phyloP scores from a whole-genome alignment of 2,797 vertebrate species.

The Clamator glandarius region DNA sequence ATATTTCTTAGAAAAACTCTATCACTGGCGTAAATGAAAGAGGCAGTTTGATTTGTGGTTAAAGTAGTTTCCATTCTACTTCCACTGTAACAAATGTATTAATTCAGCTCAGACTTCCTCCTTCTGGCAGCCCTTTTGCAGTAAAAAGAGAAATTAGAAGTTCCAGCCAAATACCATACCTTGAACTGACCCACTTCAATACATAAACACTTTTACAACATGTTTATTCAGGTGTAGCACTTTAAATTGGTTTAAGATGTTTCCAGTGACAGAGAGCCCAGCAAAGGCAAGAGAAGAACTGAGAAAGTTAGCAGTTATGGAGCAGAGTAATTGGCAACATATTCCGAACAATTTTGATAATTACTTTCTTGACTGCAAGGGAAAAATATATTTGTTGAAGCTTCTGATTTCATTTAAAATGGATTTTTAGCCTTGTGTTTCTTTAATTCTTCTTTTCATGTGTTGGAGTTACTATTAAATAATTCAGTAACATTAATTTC shows the following conservation, averaged over 20 bases:
- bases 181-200: conserved; percentile 89
- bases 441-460: conserved; percentile 63
- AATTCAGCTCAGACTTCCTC: conserved; percentile 88
- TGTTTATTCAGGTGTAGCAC: conserved; percentile 89
- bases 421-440: conserved; percentile 69
- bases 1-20: conserved; percentile 84
- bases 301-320: conserved; percentile 76
- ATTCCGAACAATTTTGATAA: conserved; percentile 72
- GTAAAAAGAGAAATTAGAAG: conserved; percentile 87
- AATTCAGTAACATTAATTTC: conserved; percentile 71
- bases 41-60: conserved; percentile 86
- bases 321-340: conserved; percentile 76
- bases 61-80: conserved; percentile 85
- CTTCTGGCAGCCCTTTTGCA: conserved; percentile 83
- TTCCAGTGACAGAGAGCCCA: conserved; percentile 80
- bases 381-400: conserved; percentile 73
- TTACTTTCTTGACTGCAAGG: conserved; percentile 70
- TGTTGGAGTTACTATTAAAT: conserved; percentile 60
- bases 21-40: conserved; percentile 84
- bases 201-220: conserved; percentile 88
- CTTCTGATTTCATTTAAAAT: conserved; percentile 77
- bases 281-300: conserved; percentile 72
- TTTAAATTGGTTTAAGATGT: conserved; percentile 88
- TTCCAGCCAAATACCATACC: conserved; percentile 87
- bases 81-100: conserved; percentile 88